Evolutionary conservation across 2,113 vertebrate genomes (phyloP), one percentile per base, ranked within the genome.

Genomic region (Cheilinus undulatus): DNA sequence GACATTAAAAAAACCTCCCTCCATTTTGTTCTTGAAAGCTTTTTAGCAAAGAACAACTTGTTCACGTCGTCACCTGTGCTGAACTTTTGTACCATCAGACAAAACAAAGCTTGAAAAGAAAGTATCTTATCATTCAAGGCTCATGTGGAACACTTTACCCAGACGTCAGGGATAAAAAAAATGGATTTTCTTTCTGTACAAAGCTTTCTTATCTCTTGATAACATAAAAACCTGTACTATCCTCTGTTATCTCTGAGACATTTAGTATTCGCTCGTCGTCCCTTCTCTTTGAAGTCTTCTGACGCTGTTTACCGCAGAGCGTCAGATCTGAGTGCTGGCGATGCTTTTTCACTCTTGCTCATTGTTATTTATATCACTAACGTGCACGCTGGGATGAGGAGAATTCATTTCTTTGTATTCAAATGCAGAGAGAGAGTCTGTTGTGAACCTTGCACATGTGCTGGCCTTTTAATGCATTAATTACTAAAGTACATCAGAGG

Each of bases 261-360:
- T 63, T 86, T 49, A 70, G 72, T 67, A 84, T 84, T 84, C 84
- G 62, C 69, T 38, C 2, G 13, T 5, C 17, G 43, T 82, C 40
- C 17, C 40, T 61, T 65, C 34, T 20, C 75, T 73, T 69, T 82
- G 66, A 86, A 82, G 73, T 66, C 67, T 22, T 80, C 63, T 82
- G 65, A 73, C 73, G 73, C 48, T 27, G 67, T 78, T 82, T 61
- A 45, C 50, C 14, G 58, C 30, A 26, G 50, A 1, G 51, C 1
- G 51, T 60, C 53, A 7, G 57, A 60, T 81, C 71, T 64, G 45
- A 66, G 63, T 53, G 14, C 56, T 30, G 58, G 45, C 45, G 61
- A 50, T 56, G 32, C 45, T 64, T 71, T 69, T 62, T 51, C 43
- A 45, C 40, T 34, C 49, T 69, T 24, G 6, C 63, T 61, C 30